A percentile compares a stretch with the other conserved stretches of the same genome.
Conservation (phyloP, 2,888 invertebrate species). For the Petrophora chlorosata region DNA sequence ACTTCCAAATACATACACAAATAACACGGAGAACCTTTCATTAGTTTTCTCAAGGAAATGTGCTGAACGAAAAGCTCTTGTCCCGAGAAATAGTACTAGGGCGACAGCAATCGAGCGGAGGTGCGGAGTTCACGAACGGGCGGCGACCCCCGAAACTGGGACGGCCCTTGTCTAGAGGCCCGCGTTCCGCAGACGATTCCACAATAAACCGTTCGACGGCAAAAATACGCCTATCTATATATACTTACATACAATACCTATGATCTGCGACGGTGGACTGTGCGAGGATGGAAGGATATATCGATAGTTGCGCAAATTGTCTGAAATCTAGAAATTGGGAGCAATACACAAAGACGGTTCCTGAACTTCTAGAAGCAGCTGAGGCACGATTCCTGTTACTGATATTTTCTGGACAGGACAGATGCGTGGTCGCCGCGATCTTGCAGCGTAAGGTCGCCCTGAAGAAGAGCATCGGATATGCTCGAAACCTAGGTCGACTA, state of each 20-base stretch:
- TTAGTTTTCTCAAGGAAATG: not conserved
- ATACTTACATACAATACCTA: conserved; percentile 34
- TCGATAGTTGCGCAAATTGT: no score
- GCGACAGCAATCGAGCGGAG: conserved; percentile 55
- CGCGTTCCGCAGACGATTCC: conserved; percentile 42
- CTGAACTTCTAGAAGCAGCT: no score
- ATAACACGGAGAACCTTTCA: not conserved
- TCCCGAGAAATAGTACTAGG: conserved; percentile 38
- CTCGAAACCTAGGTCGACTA: no score
- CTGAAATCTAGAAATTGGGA: no score
- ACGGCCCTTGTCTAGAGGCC: conserved; percentile 64
- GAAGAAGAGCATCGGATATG: no score
- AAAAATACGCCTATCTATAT: no score
- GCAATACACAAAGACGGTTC: no score
- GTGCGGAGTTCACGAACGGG: conserved; percentile 75
- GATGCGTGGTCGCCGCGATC: no score
- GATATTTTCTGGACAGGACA: no score
- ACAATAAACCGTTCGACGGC: conserved; percentile 33
- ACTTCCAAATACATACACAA: not conserved
- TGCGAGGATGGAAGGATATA: no score
- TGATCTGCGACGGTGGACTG: conserved; percentile 1
- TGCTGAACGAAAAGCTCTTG: conserved; percentile 8
- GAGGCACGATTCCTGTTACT: no score
- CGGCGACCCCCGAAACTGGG: conserved; percentile 77
- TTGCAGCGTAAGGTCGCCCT: no score